Evolutionary conservation across 2,113 vertebrate genomes (phyloP), one percentile per base, ranked within the genome.

Genomic region (Rana temporaria): DNA sequence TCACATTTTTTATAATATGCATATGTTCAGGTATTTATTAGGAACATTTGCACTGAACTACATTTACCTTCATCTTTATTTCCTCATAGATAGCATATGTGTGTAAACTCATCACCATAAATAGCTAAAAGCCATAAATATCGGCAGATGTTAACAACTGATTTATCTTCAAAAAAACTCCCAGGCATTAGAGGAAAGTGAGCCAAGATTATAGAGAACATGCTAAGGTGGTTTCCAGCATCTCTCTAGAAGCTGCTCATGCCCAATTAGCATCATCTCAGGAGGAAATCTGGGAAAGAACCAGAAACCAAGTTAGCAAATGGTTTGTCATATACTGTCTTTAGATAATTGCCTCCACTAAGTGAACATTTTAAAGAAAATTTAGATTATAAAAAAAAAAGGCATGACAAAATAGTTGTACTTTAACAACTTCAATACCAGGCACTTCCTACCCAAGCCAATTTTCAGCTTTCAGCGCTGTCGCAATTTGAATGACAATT

Each of bases 201-300:
- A 38, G 72, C 30, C 32, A 38, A 14, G 20, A 42, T 57, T 42
- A 15, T 32, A 42, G 15, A 34, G 6, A 56, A 62, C 12, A 60
- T 75, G 57, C 53, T 60, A 12, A 60, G 6, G 56, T 60, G 72
- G 56, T 42, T 75, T 42, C 22, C 20, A 15, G n/a, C 57, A 15
- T 12, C 32, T 38, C 26, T 60, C n/a, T 57, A 26, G 30, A 72
- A 60, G 71, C 11, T 62, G 30, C 12, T 42, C 22, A 11, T 75
- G 26, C 60, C 72, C 56, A 75, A 42, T 75, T 62, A 75, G 56
- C 20, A 34, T 42, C 14, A 4, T 75, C 72, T 75, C 72, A 18
- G 30, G 72, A 42, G 72, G 56, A 59, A 74, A 38, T 38, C 12
- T 34, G 18, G 26, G 19, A 59, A 59, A 20, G 19, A 20, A 26